phyloP scores from a whole-genome alignment of 2,888 invertebrate genomes.

The Cerastis rubricosa region DNA sequence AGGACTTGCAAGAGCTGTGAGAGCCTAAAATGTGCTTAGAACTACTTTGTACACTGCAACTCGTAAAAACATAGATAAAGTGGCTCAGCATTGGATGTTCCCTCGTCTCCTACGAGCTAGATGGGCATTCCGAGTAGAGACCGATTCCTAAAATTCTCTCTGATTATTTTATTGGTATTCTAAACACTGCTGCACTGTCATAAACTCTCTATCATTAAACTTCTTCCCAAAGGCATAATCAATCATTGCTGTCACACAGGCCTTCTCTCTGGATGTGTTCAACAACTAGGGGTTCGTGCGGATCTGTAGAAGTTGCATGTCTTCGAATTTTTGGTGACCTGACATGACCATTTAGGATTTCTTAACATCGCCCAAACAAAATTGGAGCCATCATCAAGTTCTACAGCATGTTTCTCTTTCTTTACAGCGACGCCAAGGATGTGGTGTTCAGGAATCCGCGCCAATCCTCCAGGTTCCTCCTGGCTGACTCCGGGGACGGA shows the following conservation, averaged over 20 bases:
- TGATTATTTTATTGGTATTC: no score
- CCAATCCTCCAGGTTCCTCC: slow-evolving; percentile 77
- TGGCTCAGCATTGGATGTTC: not conserved
- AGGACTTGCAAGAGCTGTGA: not conserved
- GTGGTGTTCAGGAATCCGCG: slow-evolving; percentile 82
- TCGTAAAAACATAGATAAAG: not conserved
- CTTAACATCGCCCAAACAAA: not conserved
- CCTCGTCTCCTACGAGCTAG: not conserved
- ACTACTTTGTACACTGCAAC: not conserved
- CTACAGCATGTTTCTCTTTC: slow-evolving; percentile 14
- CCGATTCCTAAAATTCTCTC: not conserved
- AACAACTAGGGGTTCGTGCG: no score
- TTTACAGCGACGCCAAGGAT: slow-evolving; percentile 79
- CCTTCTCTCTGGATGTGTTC: not conserved
- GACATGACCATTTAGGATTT: not conserved
- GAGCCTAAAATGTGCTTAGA: not conserved
- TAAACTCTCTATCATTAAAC: not conserved
- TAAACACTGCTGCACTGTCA: not conserved
- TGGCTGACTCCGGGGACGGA: slow-evolving; percentile 85
- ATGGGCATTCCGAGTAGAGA: not conserved
- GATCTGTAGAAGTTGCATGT: not conserved
- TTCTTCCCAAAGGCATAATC: not conserved
- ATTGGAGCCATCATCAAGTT: not conserved
- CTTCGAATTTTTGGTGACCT: not conserved
- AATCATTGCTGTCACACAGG: not conserved